Evolutionary conservation across 2,113 vertebrate genomes (phyloP).

Genomic region (Arvicanthis niloticus): DNA sequence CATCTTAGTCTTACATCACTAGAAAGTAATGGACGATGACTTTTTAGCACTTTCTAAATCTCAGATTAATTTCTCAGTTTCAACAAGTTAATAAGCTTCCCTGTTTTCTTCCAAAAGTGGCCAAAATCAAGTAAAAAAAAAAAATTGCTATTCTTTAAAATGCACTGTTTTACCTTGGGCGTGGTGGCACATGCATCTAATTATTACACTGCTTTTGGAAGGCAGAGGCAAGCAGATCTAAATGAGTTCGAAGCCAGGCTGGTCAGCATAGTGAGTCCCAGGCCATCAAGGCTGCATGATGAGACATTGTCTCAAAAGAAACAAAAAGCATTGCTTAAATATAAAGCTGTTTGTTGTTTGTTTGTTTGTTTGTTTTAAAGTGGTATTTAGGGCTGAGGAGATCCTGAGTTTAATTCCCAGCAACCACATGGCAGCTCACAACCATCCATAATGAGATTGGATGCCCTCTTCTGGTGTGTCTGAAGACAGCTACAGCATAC

Average conservation of each 20-base stretch:
- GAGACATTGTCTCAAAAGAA: not conserved
- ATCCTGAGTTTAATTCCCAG: no score
- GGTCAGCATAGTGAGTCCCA: not conserved
- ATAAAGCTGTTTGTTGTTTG: not conserved
- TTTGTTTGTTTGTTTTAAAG: not conserved
- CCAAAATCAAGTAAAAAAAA: conserved; percentile 38
- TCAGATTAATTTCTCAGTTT: conserved; percentile 39
- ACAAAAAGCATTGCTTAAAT: not conserved
- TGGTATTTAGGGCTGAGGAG: not conserved
- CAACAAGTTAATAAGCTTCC: not conserved
- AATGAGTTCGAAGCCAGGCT: not conserved
- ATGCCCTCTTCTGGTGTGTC: no score
- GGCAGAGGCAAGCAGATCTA: not conserved
- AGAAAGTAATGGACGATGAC: conserved; percentile 12
- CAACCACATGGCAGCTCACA: no score
- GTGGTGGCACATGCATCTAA: not conserved
- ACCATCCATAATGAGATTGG: no score
- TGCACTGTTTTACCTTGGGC: not conserved
- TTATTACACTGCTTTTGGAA: not conserved
- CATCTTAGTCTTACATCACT: not conserved
- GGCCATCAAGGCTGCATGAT: not conserved
- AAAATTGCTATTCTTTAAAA: not conserved
- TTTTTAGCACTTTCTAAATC: conserved; percentile 16
- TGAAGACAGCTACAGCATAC: no score
- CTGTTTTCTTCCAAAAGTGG: conserved; percentile 6